Base-by-base conservation (phyloP, 2,797 vertebrate genomes). In the Euphonia xanthogaster region DNA sequence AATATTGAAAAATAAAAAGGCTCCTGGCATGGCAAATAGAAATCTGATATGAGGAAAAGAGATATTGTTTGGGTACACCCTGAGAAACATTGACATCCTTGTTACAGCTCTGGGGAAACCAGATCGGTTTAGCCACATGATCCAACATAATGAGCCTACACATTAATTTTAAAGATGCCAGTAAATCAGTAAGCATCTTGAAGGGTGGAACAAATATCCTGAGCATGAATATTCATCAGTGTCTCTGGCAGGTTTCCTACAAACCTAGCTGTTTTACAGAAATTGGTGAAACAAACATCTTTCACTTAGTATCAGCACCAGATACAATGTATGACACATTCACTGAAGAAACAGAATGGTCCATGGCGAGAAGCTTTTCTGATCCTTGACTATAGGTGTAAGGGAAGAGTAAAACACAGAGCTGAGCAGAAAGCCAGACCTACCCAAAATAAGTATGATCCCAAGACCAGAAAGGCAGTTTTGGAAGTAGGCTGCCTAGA, bases 151-250 rank as follows among this genome's bases (percentile, higher is more conserved):
- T 28, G 33, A 92, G 55, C 4, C 2, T 57, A 28, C 5, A 2
- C 90, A 76, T 88, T 86, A 60, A 95, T 91, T 94, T 88, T 78
- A 70, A 95, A 95, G 80, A 95, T 55, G 24, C 45, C 50, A 51
- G 50, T 63, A 92, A 84, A 90, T 79, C 60, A 54, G 9, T 51
- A 47, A 75, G 27, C 45, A 55, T 67, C 71, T 63, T 42, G 67
- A 84, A 92, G 53, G 39, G 25, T 67, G 63, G 87, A 95, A 90
- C 24, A 73, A 63, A 57, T 60, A 30, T 65, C 30, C 80, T 39
- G 30, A 73, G 22, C 30, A 72, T 75, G 66, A 80, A 62, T 80
- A 75, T 61, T 86, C 25, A 40, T 77, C 63, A 78, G 7, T n/a
- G 27, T 63, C 58, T 86, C 51, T n/a, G 8, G 10, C 11, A 55